Evolutionary conservation across 2,797 vertebrate genomes (phyloP).

Genomic region (Ambastaia sidthimunki): DNA sequence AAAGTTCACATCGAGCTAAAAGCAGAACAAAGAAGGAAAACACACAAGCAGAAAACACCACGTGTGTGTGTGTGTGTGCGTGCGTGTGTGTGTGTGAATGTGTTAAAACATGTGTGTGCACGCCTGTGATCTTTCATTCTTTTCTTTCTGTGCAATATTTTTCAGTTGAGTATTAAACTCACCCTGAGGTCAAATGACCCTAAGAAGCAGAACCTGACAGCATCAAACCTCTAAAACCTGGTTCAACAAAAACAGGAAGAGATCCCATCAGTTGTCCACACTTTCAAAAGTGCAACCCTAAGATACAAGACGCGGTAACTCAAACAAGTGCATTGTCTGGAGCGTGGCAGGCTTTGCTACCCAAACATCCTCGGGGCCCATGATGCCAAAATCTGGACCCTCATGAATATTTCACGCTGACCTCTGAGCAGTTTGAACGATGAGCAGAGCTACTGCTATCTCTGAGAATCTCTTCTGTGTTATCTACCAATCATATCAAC

Average conservation of each 20-base stretch:
- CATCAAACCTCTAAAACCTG: conserved; percentile 22
- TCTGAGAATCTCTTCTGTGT: conserved; percentile 69
- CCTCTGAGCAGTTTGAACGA: too few relatives aligned
- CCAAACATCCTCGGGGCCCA: too few relatives aligned
- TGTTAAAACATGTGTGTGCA: conserved; percentile 51
- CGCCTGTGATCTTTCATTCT: conserved; percentile 39
- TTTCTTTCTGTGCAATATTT: conserved; percentile 18
- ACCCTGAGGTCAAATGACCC: conserved; percentile 51
- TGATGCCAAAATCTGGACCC: too few relatives aligned
- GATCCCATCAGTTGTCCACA: conserved; percentile 54
- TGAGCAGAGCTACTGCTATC: conserved; percentile 63
- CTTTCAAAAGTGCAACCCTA: conserved; percentile 53
- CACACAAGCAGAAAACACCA: conserved; percentile 66
- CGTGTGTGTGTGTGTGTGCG: conserved; percentile 43
- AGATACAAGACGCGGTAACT: conserved; percentile 46
- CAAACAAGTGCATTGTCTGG: conserved; percentile 46
- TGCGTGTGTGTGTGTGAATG: conserved; percentile 12
- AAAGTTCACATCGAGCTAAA: conserved; percentile 90
- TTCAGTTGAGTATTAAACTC: conserved; percentile 47
- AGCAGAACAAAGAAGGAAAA: conserved; percentile 82
- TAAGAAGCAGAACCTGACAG: conserved; percentile 43
- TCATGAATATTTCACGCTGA: too few relatives aligned
- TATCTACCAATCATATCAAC: conserved; percentile 64
- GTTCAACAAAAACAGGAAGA: conserved; percentile 59
- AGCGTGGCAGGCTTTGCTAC: background rate